Evolutionary conservation across 2,113 vertebrate genomes (phyloP).

Genomic region (Hyla sarda): DNA sequence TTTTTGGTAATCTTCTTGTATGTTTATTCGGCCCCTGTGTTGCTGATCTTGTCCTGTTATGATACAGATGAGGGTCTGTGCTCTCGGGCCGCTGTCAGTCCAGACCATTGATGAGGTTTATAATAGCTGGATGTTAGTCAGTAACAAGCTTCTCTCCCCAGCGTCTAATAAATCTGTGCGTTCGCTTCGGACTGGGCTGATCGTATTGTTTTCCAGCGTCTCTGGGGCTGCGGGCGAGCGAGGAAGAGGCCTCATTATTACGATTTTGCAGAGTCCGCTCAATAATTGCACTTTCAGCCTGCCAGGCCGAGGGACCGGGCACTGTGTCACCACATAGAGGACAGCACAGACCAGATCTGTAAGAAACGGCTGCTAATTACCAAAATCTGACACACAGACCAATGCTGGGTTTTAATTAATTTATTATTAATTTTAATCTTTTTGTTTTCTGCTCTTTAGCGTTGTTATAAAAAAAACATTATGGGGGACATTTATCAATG

Average conservation of each 20-base stretch:
- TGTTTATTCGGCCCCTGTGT: too few relatives aligned
- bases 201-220: not conserved
- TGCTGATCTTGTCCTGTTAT: too few relatives aligned
- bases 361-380: not conserved
- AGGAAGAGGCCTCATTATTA: slow-evolving; percentile 4
- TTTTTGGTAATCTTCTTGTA: too few relatives aligned
- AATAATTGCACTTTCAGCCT: not conserved
- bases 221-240: not conserved
- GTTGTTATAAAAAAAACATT: too few relatives aligned
- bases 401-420: too few relatives aligned
- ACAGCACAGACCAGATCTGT: not conserved
- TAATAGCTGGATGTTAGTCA: not conserved
- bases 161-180: not conserved
- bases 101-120: not conserved
- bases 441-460: too few relatives aligned
- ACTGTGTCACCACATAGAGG: not conserved
- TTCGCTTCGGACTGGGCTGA: too few relatives aligned
- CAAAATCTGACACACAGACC: too few relatives aligned
- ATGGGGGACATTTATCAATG: too few relatives aligned
- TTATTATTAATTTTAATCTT: too few relatives aligned
- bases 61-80: not conserved
- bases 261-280: not conserved
- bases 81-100: not conserved
- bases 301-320: not conserved
- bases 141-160: not conserved